Percentiles rank a stretch among this genome's conserved stretches.
phyloP scores from a whole-genome alignment of 2,888 invertebrate species.

The Cepaea hortensis region DNA sequence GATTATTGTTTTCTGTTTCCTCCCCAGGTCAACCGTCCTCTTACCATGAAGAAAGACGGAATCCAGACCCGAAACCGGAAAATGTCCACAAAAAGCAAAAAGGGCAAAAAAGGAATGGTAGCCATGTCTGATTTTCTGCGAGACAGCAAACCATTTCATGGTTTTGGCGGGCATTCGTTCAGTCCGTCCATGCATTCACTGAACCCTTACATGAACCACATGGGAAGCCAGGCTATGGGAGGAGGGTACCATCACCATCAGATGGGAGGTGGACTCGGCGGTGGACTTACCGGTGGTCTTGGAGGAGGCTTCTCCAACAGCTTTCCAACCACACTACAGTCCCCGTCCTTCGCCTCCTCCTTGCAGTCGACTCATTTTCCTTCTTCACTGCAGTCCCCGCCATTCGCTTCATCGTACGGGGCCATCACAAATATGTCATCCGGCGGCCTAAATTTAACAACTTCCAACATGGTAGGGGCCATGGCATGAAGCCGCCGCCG shows the following conservation, averaged over 20 bases:
- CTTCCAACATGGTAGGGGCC: constrained; percentile 76
- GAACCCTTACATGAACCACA: constrained; percentile 76
- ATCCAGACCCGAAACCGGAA: constrained; percentile 99
- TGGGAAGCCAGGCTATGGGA: constrained; percentile 67
- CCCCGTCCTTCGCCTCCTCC: constrained; percentile 62
- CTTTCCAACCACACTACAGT: constrained; percentile 63
- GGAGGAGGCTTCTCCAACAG: constrained; percentile 27
- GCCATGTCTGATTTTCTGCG: constrained; percentile 94
- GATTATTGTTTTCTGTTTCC: no score
- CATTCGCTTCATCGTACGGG: constrained; percentile 67
- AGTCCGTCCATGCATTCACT: constrained; percentile 71
- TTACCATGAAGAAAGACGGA: constrained; percentile 99
- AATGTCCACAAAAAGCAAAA: constrained; percentile 95
- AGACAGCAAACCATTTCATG: constrained; percentile 82
- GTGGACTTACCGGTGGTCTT: constrained; percentile 22
- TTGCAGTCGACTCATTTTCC: constrained; percentile 58
- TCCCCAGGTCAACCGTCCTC: constrained; percentile 96
- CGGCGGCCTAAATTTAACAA: constrained; percentile 75
- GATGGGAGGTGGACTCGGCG: constrained; percentile 66
- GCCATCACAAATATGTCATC: constrained; percentile 64
- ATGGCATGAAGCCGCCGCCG: constrained; percentile 46
- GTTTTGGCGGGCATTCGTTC: constrained; percentile 74
- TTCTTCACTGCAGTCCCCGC: constrained; percentile 65
- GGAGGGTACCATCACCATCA: constrained; percentile 52
- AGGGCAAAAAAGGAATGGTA: constrained; percentile 84